Evolutionary conservation across 2,113 vertebrate species (phyloP), one percentile per base, ranked within the genome.

Genomic region (Phocoena sinus): DNA sequence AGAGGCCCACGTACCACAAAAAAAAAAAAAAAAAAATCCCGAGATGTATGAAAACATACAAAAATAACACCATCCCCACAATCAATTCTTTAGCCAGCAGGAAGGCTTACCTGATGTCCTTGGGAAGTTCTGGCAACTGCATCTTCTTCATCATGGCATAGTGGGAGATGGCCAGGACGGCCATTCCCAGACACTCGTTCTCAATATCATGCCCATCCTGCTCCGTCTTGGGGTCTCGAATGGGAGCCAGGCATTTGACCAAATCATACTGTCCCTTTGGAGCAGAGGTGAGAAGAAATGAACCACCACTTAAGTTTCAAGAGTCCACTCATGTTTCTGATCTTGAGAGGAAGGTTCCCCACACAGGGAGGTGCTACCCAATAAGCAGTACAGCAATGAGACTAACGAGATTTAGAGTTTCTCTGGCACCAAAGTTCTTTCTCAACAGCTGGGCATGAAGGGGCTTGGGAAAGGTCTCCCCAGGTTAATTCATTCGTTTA

Each of bases 171-270:
- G 99, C 99, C 83, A 99, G 98, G 50, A 99, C 99, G 2, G 99
- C 99, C 99, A 99, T 99, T 0, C 99, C 99, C 98, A 99, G 98
- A 17, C 99, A 99, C 87, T 99, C 99, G 0, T 99, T 99, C 96
- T 99, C 99, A 0, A 99, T 99, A 91, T 99, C 99, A 0, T 99
- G 99, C 4, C 99, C 98, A 73, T 99, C 99, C 8, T 98, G 95
- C 5, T 99, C 99, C 0, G 91, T 99, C 79, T 98, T 99, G 21
- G 99, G 98, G 1, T 97, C 98, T n/a, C 99, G 98, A 77, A 99
- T 98, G 10, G 99, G 99, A 44, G 99, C 99, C 97, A 99, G 77
- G 10, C 99, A 99, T 56, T 98, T 99, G 92, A 99, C 99, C 70
- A 99, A 99, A 97, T 99, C 99, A 95, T 99, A 98, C 86, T 99